Conservation (phyloP, 2,797 vertebrate species). For the Squalus acanthias region DNA sequence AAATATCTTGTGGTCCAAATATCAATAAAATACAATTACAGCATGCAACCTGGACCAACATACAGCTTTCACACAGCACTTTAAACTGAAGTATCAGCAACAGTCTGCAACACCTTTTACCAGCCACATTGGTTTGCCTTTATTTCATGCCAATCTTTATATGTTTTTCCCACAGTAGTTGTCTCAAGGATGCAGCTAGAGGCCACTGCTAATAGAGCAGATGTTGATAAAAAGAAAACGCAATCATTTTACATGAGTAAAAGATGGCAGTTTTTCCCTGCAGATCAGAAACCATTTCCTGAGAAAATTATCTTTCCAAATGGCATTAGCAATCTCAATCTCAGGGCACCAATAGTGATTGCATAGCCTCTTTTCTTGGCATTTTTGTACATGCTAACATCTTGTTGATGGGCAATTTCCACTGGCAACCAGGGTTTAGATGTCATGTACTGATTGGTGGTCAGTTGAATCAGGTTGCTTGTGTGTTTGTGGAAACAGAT, state of each 20-base stretch:
- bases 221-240: background rate
- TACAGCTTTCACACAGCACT: background rate
- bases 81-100: background rate
- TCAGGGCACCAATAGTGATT: background rate
- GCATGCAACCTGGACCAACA: background rate
- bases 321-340: background rate
- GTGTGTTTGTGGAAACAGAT: background rate
- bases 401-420: background rate
- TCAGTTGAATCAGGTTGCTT: background rate
- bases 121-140: background rate
- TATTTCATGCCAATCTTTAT: background rate
- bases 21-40: background rate
- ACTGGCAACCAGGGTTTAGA: background rate
- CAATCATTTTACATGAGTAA: background rate
- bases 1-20: background rate
- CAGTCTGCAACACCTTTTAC: background rate
- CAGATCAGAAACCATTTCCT: conserved; percentile 10
- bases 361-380: background rate
- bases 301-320: conserved; percentile 15
- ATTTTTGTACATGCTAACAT: background rate
- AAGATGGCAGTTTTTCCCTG: background rate
- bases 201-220: conserved; percentile 14
- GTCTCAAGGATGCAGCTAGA: background rate
- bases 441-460: background rate
- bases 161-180: background rate